These are phyloP conservation scores for Chloebia gouldiae DNA, from an alignment of 2,113 vertebrate genomes.

Conservation along the genomic window DNA sequence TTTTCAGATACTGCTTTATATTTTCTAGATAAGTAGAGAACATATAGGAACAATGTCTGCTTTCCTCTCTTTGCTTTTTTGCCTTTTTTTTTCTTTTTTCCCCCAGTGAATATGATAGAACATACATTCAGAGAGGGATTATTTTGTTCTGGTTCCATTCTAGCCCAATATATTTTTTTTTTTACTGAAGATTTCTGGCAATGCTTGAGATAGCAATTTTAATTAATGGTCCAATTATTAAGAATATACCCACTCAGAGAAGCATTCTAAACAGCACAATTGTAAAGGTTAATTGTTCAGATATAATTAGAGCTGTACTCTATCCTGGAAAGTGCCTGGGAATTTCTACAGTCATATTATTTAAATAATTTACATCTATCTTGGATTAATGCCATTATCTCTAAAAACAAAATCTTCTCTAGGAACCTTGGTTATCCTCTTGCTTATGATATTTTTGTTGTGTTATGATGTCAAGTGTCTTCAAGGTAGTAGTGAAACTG, in stretches of 20 bases:
- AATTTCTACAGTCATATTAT: not conserved
- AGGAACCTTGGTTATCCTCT: not conserved
- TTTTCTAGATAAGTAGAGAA: not conserved
- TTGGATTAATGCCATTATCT: not conserved
- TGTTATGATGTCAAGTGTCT: not conserved
- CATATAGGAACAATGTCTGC: not conserved
- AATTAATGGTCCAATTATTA: conserved; percentile 15
- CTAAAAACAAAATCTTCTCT: not conserved
- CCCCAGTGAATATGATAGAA: not conserved
- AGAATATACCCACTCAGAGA: not conserved
- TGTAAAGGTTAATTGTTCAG: conserved; percentile 31
- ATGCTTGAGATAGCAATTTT: not conserved
- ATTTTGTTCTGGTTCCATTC: not conserved
- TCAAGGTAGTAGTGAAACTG: not conserved
- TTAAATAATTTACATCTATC: not conserved
- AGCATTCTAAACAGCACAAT: not conserved
- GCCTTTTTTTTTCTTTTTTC: not conserved
- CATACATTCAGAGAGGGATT: not conserved
- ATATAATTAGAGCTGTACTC: not conserved
- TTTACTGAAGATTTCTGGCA: not conserved
- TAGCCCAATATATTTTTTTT: not conserved
- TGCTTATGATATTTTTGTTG: not conserved
- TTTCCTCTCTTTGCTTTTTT: not conserved
- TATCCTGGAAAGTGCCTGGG: not conserved
- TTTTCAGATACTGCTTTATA: not conserved